Conservation (phyloP, 1,140 invertebrate species). For the Lordiphosa stackelbergi region DNA sequence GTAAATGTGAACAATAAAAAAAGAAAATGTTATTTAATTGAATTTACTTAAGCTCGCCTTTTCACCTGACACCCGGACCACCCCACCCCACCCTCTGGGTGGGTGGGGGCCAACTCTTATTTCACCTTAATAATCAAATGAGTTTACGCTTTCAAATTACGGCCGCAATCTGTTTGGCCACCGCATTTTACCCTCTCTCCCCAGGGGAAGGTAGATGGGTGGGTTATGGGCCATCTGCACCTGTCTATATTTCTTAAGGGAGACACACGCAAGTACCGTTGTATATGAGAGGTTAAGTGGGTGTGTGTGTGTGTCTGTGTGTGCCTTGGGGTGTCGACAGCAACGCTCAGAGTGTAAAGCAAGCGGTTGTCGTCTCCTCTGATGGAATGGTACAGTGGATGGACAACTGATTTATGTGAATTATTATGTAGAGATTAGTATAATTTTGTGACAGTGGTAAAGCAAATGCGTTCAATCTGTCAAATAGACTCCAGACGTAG, state of each 20-base stretch:
- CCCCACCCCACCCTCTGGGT: background rate
- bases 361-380: conserved; percentile 36
- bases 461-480: too few species aligned
- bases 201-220: too few species aligned
- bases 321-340: conserved; percentile 23
- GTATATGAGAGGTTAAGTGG: conserved; percentile 38
- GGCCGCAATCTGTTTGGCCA: conserved; percentile 65
- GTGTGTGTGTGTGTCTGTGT: conserved; percentile 15
- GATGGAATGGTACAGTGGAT: conserved; percentile 35
- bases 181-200: background rate
- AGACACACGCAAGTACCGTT: background rate
- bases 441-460: too few species aligned
- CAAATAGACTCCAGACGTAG: too few species aligned
- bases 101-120: conserved; percentile 48
- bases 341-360: conserved; percentile 40
- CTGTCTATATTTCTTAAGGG: conserved; percentile 54
- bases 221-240: conserved; percentile 15
- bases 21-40: conserved; percentile 75
- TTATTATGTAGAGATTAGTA: conserved; percentile 7
- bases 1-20: conserved; percentile 68
- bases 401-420: conserved; percentile 4
- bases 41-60: conserved; percentile 73
- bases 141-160: conserved; percentile 73
- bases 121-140: conserved; percentile 75
- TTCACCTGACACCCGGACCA: conserved; percentile 41